phyloP scores from a whole-genome alignment of 2,113 vertebrate genomes.

The Toxotes chatareus region DNA sequence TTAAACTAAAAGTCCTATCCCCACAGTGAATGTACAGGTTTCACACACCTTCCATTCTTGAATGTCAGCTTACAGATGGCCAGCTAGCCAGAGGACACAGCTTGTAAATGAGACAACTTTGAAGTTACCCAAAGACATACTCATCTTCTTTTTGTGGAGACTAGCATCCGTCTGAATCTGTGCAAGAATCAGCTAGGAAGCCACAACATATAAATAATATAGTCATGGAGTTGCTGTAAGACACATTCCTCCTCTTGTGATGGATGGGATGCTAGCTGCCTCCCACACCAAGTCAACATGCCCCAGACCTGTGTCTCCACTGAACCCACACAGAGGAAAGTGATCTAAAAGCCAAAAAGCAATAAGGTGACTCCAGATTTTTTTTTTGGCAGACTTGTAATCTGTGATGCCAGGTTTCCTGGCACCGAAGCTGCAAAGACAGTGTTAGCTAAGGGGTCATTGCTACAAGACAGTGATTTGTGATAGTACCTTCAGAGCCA shows the following conservation, averaged over 20 bases:
- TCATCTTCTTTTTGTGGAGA: too few species aligned
- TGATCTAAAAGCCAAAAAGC: background rate
- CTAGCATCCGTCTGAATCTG: background rate
- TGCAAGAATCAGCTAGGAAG: background rate
- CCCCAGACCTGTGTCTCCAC: background rate
- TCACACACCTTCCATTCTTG: background rate
- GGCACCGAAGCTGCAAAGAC: background rate
- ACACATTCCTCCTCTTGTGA: background rate
- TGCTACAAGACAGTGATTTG: background rate
- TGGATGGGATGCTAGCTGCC: background rate
- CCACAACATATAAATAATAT: constrained; percentile 2
- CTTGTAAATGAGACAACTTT: background rate
- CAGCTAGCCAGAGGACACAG: background rate
- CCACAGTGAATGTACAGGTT: background rate
- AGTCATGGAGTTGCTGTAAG: background rate
- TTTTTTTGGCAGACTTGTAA: background rate
- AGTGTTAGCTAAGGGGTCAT: background rate
- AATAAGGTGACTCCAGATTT: background rate
- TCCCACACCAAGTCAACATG: background rate
- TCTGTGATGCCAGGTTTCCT: background rate
- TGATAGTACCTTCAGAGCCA: background rate
- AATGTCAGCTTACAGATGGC: background rate
- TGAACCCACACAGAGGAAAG: background rate
- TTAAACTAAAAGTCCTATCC: background rate
- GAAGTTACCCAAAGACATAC: too few species aligned